Evolutionary conservation across 2,888 invertebrate genomes (phyloP), one percentile per base, ranked within the genome.

Genomic region (Drosophila histrio): DNA sequence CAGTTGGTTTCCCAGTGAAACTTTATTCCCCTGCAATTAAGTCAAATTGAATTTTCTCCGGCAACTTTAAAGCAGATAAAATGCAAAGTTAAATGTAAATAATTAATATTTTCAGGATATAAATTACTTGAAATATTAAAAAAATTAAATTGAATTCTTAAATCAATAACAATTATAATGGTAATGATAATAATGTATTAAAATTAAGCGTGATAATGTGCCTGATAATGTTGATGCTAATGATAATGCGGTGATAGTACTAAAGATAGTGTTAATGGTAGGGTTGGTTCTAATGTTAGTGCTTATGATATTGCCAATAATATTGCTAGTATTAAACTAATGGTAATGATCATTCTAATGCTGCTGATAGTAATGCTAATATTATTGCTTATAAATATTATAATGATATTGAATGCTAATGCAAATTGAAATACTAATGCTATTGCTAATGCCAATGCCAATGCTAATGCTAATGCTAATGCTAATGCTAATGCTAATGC

Each of bases 21-120:
- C 9, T 19, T 17, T n/a, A 53, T 34, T 6, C 22, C n/a, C 50
- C 34, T 15, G 17, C 56, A 76, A 79, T 79, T 72, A 38, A 69
- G 72, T 79, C 30, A 52, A 69, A 46, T 60, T 65, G 38, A 24
- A 41, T 15, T 36, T 26, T 17, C 2, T 38, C 26, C n/a, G 17
- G 9, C n/a, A 13, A 28, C 38, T 41, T 41, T 41, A 21, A 21
- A 30, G 13, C 9, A 22, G 21, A 7, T 41, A 13, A 39, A n/a
- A 28, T 9, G 13, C 6, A 24, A 17, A 11, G 15, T 5, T 6
- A 43, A 44, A 1, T 2, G 11, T 28, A 6, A 7, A 17, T 17
- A 3, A 44, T 44, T 44, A 17, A 43, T 26, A 11, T 9, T 2
- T 7, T 0, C 8, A 15, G 15, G 1, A 41, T 24, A 13, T 13